Percentiles rank a stretch among this genome's conserved stretches.
Evolutionary conservation across 1,140 invertebrate species (phyloP).

Genomic region (Zaprionus tsacasi): DNA sequence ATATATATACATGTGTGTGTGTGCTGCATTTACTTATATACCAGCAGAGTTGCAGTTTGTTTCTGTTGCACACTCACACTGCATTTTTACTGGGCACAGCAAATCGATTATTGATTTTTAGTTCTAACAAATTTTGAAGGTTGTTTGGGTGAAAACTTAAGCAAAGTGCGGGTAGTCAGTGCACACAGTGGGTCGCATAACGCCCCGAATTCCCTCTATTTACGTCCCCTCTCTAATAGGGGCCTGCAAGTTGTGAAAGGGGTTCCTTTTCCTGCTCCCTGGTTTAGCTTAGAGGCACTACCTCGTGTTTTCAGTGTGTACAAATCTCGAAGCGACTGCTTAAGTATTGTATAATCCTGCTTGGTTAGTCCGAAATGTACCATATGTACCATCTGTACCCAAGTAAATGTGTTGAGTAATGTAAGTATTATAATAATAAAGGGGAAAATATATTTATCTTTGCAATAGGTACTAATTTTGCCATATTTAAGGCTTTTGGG

Average conservation of each 20-base stretch:
- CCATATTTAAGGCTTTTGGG: no score
- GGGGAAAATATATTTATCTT: background rate
- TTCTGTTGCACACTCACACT: conserved; percentile 33
- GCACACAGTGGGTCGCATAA: background rate
- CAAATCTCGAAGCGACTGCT: background rate
- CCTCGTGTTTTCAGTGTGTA: background rate
- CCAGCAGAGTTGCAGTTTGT: conserved; percentile 12
- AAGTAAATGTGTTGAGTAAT: background rate
- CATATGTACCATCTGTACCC: background rate
- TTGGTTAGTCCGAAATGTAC: background rate
- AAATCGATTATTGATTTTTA: conserved; percentile 74
- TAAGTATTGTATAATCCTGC: background rate
- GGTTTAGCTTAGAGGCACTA: background rate
- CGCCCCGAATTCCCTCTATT: conserved; percentile 20
- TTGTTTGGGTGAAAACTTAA: conserved; percentile 49
- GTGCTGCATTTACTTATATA: conserved; percentile 3
- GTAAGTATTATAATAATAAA: background rate
- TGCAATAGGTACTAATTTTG: no score
- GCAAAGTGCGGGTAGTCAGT: conserved; percentile 22
- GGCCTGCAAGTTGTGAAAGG: background rate
- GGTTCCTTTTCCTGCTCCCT: background rate
- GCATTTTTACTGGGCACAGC: conserved; percentile 28
- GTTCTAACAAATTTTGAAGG: conserved; percentile 54
- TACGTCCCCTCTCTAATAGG: background rate
- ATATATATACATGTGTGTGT: background rate